Conservation (phyloP, 2,888 invertebrate species). For the Netelia melanura region DNA sequence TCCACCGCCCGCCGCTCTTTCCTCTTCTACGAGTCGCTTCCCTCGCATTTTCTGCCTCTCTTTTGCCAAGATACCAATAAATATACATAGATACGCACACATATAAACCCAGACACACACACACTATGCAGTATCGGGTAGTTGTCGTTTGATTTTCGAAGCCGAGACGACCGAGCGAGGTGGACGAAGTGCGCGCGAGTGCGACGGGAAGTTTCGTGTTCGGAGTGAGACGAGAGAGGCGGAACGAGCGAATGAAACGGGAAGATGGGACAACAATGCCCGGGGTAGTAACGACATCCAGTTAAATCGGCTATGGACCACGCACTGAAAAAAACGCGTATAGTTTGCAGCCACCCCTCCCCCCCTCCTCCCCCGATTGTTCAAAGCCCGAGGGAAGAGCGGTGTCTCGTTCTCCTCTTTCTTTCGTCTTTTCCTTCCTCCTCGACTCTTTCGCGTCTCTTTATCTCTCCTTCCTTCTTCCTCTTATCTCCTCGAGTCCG, state of each 20-base stretch:
- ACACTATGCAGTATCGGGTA: background rate
- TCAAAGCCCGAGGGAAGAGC: background rate
- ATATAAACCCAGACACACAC: background rate
- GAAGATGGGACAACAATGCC: slow-evolving; percentile 79
- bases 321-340: slow-evolving; percentile 63
- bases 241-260: slow-evolving; percentile 73
- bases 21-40: slow-evolving; percentile 56
- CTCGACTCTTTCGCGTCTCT: slow-evolving; percentile 44
- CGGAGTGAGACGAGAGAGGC: slow-evolving; percentile 66
- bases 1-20: slow-evolving; percentile 71
- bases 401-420: background rate
- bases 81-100: slow-evolving; percentile 75
- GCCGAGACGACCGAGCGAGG: slow-evolving; percentile 22
- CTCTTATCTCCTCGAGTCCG: slow-evolving; percentile 2
- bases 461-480: slow-evolving; percentile 19
- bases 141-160: slow-evolving; percentile 35
- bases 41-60: slow-evolving; percentile 57
- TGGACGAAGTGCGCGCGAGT: slow-evolving; percentile 13
- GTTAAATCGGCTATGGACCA: slow-evolving; percentile 77
- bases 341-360: slow-evolving; percentile 8
- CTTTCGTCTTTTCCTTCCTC: slow-evolving; percentile 4
- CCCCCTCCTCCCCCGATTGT: slow-evolving; percentile 29
- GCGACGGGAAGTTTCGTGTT: background rate
- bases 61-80: slow-evolving; percentile 80
- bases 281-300: slow-evolving; percentile 82